These are phyloP conservation scores for Iselma pallidipennis DNA, from an alignment of 2,888 invertebrate genomes.

Conservation along the genomic window DNA sequence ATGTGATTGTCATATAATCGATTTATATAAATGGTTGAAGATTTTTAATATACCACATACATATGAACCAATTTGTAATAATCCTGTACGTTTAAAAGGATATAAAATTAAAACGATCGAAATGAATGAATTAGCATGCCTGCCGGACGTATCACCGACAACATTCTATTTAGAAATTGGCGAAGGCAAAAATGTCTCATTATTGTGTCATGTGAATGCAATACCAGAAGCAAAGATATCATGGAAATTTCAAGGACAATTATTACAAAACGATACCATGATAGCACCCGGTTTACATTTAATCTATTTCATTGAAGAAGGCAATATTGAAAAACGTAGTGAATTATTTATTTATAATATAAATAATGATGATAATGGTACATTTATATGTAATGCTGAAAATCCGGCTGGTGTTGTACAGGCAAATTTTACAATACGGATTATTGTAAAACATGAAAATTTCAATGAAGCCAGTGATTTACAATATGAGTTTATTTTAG, in stretches of 20 bases:
- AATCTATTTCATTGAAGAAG: conserved; percentile 71
- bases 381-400: conserved; percentile 82
- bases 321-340: conserved; percentile 72
- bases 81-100: conserved; percentile 69
- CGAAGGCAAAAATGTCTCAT: conserved; percentile 78
- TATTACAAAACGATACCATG: conserved; percentile 74
- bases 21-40: conserved; percentile 77
- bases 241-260: conserved; percentile 81
- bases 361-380: conserved; percentile 78
- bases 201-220: conserved; percentile 78
- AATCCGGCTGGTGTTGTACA: conserved; percentile 80
- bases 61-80: conserved; percentile 76
- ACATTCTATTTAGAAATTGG: conserved; percentile 75
- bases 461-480: conserved; percentile 31
- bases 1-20: conserved; percentile 82
- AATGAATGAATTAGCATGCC: conserved; percentile 74
- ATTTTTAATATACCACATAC: conserved; percentile 76
- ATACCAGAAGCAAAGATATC: conserved; percentile 78
- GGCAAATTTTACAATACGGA: conserved; percentile 80
- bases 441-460: conserved; percentile 67
- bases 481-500: conserved; percentile 68
- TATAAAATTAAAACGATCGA: conserved; percentile 70
- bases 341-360: conserved; percentile 78
- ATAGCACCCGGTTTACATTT: conserved; percentile 67
- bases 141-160: conserved; percentile 76